phyloP scores from a whole-genome alignment of 1,140 invertebrate species.

The Mya arenaria region DNA sequence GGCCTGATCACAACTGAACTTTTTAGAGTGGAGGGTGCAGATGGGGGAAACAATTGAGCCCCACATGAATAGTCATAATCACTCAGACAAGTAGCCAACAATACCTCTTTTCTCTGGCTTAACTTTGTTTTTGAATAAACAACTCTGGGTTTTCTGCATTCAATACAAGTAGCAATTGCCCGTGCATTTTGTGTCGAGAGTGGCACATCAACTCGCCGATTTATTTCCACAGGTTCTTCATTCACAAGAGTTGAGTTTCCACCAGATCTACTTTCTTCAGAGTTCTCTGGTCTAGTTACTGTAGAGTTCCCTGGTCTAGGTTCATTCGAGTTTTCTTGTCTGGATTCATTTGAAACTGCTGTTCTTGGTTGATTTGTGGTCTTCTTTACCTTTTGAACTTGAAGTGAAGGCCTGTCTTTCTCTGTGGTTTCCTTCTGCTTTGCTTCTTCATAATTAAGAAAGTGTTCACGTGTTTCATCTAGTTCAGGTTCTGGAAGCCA shows the following conservation, averaged over 20 bases:
- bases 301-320: background rate
- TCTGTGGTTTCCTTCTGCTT: slow-evolving; percentile 9
- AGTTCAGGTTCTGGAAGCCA: slow-evolving; percentile 36
- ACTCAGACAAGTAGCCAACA: background rate
- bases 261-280: too few relatives aligned
- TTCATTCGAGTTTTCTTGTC: background rate
- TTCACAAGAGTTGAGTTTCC: too few relatives aligned
- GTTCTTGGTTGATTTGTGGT: background rate
- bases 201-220: background rate
- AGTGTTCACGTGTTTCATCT: slow-evolving; percentile 29
- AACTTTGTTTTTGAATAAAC: slow-evolving; percentile 10
- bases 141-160: slow-evolving; percentile 29
- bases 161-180: background rate
- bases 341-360: background rate
- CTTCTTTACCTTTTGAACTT: background rate
- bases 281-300: background rate
- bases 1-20: background rate
- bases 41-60: background rate
- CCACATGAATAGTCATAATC: slow-evolving; percentile 22
- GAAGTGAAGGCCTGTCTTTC: slow-evolving; percentile 3
- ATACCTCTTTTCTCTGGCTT: background rate
- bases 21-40: background rate
- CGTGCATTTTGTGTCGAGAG: slow-evolving; percentile 1
- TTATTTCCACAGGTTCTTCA: too few relatives aligned
- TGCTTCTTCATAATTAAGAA: background rate